Conservation (phyloP, 64 coral and sea anemone genomes). For the Cladopsammia gracilis region DNA sequence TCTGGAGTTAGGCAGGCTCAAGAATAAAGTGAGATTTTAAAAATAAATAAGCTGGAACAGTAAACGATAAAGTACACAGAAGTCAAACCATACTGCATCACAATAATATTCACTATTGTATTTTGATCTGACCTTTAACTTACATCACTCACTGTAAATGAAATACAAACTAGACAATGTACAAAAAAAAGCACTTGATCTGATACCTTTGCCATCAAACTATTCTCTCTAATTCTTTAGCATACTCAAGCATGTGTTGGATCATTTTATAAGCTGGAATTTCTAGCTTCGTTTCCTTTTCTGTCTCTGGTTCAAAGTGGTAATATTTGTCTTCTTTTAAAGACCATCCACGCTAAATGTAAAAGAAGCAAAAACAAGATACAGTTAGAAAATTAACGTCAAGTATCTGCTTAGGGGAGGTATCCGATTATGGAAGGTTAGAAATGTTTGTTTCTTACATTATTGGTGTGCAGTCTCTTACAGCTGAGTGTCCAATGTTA, state of each 20-base stretch:
- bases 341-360: constrained; percentile 87
- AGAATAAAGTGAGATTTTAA: no score
- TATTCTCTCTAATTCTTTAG: constrained; percentile 97
- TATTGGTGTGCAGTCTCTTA: no score
- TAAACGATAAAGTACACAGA: not conserved
- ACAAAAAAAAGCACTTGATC: not conserved
- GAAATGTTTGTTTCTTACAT: no score
- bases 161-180: constrained; percentile 12
- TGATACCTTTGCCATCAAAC: constrained; percentile 52
- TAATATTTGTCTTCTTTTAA: constrained; percentile 85
- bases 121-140: not conserved
- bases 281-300: constrained; percentile 84
- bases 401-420: not conserved
- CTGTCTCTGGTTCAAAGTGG: constrained; percentile 76
- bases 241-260: constrained; percentile 98
- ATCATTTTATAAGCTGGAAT: constrained; percentile 96
- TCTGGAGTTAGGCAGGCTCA: no score
- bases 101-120: not conserved
- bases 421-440: no score
- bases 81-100: no score
- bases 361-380: not conserved
- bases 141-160: constrained; percentile 11
- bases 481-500: no score
- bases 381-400: not conserved
- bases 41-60: no score